These are phyloP conservation scores for Parapsyche elsis DNA, from an alignment of 1,140 invertebrate species.

Conservation along the genomic window DNA sequence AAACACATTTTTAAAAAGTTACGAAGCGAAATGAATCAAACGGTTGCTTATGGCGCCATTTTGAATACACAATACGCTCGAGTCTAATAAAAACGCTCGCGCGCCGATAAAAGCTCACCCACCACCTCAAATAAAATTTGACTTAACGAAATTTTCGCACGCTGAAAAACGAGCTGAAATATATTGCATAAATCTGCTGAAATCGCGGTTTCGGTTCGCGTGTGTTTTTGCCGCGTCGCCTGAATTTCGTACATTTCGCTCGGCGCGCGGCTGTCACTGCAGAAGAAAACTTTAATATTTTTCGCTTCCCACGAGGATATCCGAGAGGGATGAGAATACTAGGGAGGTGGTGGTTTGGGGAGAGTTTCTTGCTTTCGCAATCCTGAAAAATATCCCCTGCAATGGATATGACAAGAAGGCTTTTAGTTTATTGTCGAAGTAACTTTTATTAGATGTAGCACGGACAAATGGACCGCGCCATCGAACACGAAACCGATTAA, in stretches of 20 bases:
- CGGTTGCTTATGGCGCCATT: too few species aligned
- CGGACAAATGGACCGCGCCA: conserved; percentile 18
- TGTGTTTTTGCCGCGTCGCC: conserved; percentile 7
- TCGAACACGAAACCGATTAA: conserved; percentile 13
- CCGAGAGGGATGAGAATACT: not conserved
- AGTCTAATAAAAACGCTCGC: too few species aligned
- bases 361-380: conserved; percentile 40
- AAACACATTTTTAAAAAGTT: too few species aligned
- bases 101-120: too few species aligned
- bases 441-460: conserved; percentile 34
- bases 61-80: too few species aligned
- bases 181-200: conserved; percentile 33
- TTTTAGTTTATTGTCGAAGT: conserved; percentile 44
- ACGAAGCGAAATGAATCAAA: too few species aligned
- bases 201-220: conserved; percentile 17
- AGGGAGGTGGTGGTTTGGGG: not conserved
- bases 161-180: conserved; percentile 21
- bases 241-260: not conserved
- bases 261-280: conserved; percentile 25
- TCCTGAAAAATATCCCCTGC: conserved; percentile 49
- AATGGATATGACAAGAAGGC: conserved; percentile 49
- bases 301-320: conserved; percentile 24
- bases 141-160: not conserved
- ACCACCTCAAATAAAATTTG: conserved; percentile 9
- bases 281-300: conserved; percentile 43